Percentiles rank a stretch among this genome's conserved stretches.
Conservation (phyloP, 2,113 vertebrate genomes). For the Mustelus asterias region DNA sequence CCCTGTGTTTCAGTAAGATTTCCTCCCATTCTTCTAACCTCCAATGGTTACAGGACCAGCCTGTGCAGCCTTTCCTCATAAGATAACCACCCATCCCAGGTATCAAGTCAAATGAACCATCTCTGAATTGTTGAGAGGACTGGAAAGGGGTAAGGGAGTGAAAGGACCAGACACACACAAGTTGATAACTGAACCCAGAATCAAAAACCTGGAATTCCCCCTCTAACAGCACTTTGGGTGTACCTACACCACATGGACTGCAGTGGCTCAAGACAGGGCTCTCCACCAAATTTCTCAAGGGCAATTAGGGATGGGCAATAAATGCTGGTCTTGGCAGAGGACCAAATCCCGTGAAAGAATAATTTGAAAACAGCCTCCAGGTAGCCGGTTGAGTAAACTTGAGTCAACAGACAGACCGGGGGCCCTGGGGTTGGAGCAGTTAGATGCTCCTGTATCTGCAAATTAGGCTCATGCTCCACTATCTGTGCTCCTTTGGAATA, state of each 20-base stretch:
- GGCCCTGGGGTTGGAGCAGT: background rate
- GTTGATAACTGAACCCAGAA: background rate
- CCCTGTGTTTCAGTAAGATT: background rate
- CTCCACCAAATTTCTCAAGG: background rate
- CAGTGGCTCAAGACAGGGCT: background rate
- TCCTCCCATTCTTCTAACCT: too few relatives aligned
- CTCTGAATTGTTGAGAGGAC: background rate
- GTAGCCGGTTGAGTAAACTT: background rate
- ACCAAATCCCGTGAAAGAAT: background rate
- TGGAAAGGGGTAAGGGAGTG: background rate
- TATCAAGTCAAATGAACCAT: too few relatives aligned
- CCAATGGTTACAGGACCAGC: too few relatives aligned
- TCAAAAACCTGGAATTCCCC: background rate
- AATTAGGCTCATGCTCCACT: background rate
- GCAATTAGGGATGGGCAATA: background rate
- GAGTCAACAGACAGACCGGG: background rate
- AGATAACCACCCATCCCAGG: too few relatives aligned
- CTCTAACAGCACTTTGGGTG: background rate
- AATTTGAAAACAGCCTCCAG: background rate
- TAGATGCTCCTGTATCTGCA: background rate
- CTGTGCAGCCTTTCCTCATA: too few relatives aligned
- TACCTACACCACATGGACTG: background rate
- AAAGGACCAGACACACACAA: background rate
- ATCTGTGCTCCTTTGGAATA: background rate
- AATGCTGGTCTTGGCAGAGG: background rate